A percentile compares a stretch with the other conserved stretches of the same genome.
phyloP scores from a whole-genome alignment of 2,888 invertebrate genomes.

The Rotaria macrura region DNA sequence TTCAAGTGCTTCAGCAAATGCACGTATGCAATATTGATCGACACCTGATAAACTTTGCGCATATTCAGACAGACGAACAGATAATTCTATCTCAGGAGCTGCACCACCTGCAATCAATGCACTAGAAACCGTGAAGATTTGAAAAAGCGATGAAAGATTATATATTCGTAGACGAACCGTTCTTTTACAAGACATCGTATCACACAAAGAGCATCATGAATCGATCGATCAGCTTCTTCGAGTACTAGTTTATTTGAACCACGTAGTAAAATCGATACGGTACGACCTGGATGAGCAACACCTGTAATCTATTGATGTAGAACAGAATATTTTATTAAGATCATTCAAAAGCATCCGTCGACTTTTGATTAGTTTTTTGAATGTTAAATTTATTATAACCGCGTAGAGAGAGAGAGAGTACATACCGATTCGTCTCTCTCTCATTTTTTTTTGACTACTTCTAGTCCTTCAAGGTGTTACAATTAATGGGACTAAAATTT shows the following conservation, averaged over 20 bases:
- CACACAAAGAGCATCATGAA: slow-evolving; percentile 82
- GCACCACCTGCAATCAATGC: slow-evolving; percentile 89
- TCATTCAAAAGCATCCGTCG: too few species aligned
- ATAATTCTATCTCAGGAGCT: slow-evolving; percentile 88
- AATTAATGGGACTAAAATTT: too few species aligned
- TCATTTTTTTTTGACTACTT: too few species aligned
- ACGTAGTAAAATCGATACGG: slow-evolving; percentile 80
- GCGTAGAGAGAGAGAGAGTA: too few species aligned
- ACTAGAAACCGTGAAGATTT: slow-evolving; percentile 42
- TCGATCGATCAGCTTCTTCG: slow-evolving; percentile 76
- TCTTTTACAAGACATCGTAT: slow-evolving; percentile 90
- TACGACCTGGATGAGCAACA: slow-evolving; percentile 72
- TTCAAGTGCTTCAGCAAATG: slow-evolving; percentile 88
- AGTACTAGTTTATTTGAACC: slow-evolving; percentile 76
- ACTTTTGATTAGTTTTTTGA: too few species aligned
- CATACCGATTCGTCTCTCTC: too few species aligned
- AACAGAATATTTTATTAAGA: too few species aligned
- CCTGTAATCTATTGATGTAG: slow-evolving; percentile 59
- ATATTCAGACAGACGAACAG: slow-evolving; percentile 67
- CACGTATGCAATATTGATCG: slow-evolving; percentile 85
- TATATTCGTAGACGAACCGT: too few species aligned
- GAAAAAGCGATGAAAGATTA: too few species aligned
- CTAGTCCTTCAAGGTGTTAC: too few species aligned
- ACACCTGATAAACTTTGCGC: slow-evolving; percentile 76
- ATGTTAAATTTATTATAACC: too few species aligned